These are phyloP conservation scores for Pangasius larnaudii DNA, from an alignment of 2,797 vertebrate species.

Conservation along the genomic window DNA sequence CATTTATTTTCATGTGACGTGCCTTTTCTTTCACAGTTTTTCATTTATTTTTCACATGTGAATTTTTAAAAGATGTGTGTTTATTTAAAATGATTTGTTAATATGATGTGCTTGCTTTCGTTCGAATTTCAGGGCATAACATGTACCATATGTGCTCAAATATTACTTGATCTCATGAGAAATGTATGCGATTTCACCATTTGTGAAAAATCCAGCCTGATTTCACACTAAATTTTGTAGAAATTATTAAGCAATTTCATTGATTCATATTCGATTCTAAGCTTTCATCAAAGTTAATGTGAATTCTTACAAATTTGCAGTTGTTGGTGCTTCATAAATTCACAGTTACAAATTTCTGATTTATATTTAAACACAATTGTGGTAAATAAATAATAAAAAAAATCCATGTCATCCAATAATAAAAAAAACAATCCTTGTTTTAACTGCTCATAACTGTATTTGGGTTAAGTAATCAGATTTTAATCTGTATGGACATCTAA, in stretches of 20 bases:
- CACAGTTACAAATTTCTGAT: not conserved
- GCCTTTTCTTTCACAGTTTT: not conserved
- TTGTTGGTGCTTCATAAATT: not conserved
- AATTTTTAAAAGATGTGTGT: not conserved
- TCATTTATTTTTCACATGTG: not conserved
- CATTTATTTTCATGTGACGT: too few species aligned
- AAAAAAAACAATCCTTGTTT: not conserved
- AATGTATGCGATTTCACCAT: not conserved
- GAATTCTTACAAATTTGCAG: not conserved
- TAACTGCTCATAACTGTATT: not conserved
- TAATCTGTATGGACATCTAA: not conserved
- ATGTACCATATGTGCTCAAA: too few species aligned
- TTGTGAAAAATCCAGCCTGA: not conserved
- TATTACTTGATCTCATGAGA: not conserved
- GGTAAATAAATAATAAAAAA: not conserved
- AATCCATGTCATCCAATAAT: not conserved
- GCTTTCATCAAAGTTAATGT: not conserved
- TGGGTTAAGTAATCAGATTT: not conserved
- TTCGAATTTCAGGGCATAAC: not conserved
- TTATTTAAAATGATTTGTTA: not conserved
- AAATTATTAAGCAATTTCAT: not conserved
- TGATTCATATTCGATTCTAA: not conserved
- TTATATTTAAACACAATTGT: not conserved
- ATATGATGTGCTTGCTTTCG: not conserved
- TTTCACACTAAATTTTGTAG: not conserved